These are phyloP conservation scores for Caranx ignobilis DNA, from an alignment of 2,113 vertebrate species.

Conservation along the genomic window DNA sequence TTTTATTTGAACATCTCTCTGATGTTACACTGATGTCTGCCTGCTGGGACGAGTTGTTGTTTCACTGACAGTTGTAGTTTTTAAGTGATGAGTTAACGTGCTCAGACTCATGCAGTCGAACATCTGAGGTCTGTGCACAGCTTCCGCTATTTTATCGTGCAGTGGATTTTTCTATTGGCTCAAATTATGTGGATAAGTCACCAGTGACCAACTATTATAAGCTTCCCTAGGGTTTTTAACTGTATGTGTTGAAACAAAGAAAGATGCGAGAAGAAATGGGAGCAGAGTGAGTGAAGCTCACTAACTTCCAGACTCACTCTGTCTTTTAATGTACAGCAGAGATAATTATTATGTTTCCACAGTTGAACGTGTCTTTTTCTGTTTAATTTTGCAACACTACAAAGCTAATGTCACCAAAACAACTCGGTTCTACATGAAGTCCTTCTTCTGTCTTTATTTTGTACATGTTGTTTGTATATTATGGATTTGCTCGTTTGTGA, in stretches of 20 bases:
- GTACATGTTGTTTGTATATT: constrained; percentile 1
- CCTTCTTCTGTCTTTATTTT: not conserved
- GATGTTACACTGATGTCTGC: too few species aligned
- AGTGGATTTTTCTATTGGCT: too few species aligned
- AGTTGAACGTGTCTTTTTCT: not conserved
- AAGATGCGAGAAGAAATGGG: too few species aligned
- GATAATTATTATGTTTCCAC: not conserved
- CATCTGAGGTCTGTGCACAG: too few species aligned
- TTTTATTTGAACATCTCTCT: too few species aligned
- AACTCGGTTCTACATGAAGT: not conserved
- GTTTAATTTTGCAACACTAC: constrained; percentile 14
- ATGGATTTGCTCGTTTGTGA: not conserved
- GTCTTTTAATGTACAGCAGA: not conserved
- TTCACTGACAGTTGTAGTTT: not conserved
- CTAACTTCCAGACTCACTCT: not conserved
- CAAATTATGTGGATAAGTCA: not conserved
- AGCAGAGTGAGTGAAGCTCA: not conserved
- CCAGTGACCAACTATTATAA: too few species aligned
- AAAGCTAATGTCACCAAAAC: not conserved
- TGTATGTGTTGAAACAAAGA: too few species aligned
- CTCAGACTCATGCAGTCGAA: too few species aligned
- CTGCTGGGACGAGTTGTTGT: not conserved
- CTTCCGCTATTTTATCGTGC: not conserved
- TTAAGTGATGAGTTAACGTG: not conserved
- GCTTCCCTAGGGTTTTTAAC: not conserved